Percentiles rank a stretch among this genome's conserved stretches.
Conservation (phyloP, 1,140 invertebrate genomes). For the Drosophila sturtevanti region DNA sequence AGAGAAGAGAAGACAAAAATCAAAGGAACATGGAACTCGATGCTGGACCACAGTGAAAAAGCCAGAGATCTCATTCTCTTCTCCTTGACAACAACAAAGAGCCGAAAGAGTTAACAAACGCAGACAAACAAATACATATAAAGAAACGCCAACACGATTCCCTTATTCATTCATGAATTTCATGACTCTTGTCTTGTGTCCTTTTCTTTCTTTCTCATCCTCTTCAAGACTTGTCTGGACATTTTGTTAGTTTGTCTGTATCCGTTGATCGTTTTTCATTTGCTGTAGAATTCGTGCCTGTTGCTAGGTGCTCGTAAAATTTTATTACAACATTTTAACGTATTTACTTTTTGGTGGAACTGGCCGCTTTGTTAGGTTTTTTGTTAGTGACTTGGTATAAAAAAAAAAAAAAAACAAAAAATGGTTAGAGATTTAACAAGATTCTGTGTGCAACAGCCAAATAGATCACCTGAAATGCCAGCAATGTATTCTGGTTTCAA, state of each 20-base stretch:
- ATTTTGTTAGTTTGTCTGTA: conserved; percentile 29
- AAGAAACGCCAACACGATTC: conserved; percentile 59
- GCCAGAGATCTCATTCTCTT: conserved; percentile 1
- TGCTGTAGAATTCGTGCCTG: conserved; percentile 40
- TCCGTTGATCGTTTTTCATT: conserved; percentile 13
- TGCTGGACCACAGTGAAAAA: conserved; percentile 45
- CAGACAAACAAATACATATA: conserved; percentile 21
- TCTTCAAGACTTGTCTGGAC: not conserved
- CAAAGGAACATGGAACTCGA: conserved; percentile 7
- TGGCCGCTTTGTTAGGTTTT: not conserved
- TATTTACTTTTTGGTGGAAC: conserved; percentile 24
- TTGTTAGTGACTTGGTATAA: not conserved
- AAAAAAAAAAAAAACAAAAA: not conserved
- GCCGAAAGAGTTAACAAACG: conserved; percentile 7
- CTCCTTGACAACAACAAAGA: conserved; percentile 48
- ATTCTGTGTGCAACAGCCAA: not conserved
- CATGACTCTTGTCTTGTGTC: conserved; percentile 70
- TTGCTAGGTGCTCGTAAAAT: conserved; percentile 69
- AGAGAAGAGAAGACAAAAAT: conserved; percentile 6
- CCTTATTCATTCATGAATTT: conserved; percentile 78
- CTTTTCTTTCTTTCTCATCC: conserved; percentile 29
- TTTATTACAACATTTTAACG: conserved; percentile 62
- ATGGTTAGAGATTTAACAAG: not conserved
- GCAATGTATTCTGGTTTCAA: too few relatives aligned
- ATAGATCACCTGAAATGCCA: not conserved